Evolutionary conservation across 2,113 vertebrate genomes (phyloP).

Genomic region (Alectura lathami): DNA sequence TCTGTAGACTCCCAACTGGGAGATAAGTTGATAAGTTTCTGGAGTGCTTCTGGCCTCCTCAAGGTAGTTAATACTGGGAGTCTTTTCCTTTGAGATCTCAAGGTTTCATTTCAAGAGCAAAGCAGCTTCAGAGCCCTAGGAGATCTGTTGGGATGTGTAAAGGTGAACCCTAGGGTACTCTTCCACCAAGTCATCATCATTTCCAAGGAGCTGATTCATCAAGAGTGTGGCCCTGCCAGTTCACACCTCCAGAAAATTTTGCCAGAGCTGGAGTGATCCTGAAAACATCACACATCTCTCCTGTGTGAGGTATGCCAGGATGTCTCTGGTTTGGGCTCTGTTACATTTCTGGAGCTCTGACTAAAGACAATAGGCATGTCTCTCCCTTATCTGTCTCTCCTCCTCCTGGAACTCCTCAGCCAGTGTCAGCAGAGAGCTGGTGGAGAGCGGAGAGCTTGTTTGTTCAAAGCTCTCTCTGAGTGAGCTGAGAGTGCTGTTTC

Average conservation of each 20-base stretch:
- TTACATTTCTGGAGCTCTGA: neutral
- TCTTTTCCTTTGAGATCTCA: neutral
- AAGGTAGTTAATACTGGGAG: neutral
- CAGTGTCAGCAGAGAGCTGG: neutral
- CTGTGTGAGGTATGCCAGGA: neutral
- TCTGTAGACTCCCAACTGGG: neutral
- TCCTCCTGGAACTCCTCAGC: neutral
- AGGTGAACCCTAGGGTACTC: neutral
- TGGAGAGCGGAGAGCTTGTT: constrained; percentile 15
- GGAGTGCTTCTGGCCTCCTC: neutral
- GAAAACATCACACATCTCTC: neutral
- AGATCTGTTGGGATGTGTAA: neutral
- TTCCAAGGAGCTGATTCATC: neutral
- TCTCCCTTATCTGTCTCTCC: neutral
- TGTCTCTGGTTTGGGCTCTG: neutral
- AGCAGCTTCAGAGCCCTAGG: neutral
- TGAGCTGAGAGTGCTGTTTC: constrained; percentile 40
- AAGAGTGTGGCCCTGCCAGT: neutral
- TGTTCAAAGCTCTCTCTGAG: constrained; percentile 24
- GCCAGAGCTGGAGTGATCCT: neutral
- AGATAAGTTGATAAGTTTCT: neutral
- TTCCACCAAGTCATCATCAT: neutral
- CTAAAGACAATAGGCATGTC: neutral
- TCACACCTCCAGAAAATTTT: neutral
- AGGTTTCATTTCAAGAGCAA: neutral